Percentiles rank a stretch among this genome's conserved stretches.
phyloP scores from a whole-genome alignment of 2,888 invertebrate genomes.

The Drosophila helvetica region DNA sequence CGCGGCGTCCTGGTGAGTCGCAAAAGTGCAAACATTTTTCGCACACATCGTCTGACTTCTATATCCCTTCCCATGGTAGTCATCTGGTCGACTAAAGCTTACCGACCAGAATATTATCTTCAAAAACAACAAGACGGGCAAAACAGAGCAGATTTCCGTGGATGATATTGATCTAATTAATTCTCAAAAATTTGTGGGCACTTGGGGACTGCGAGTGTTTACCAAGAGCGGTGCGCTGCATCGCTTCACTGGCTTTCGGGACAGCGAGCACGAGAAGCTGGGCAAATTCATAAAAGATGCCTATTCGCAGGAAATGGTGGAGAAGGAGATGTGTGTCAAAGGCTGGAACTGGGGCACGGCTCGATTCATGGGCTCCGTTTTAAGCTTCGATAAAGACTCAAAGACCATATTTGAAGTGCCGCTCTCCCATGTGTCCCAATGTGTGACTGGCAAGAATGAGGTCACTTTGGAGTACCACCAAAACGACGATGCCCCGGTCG shows the following conservation, averaged over 20 bases:
- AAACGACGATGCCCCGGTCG: conserved; percentile 99
- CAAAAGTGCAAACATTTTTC: not conserved
- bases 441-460: conserved; percentile 98
- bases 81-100: conserved; percentile 95
- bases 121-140: conserved; percentile 98
- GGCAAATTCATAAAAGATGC: conserved; percentile 93
- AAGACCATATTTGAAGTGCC: conserved; percentile 98
- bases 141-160: conserved; percentile 94
- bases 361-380: conserved; percentile 94
- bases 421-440: conserved; percentile 96
- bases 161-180: conserved; percentile 95
- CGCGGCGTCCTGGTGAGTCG: conserved; percentile 93
- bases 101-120: conserved; percentile 95
- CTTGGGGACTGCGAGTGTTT: conserved; percentile 94
- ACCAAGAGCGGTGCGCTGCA: conserved; percentile 95
- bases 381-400: conserved; percentile 93
- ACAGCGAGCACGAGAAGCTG: conserved; percentile 96
- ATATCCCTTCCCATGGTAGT: conserved; percentile 85
- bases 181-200: conserved; percentile 96
- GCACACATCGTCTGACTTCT: conserved; percentile 38
- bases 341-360: conserved; percentile 99
- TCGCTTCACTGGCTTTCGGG: conserved; percentile 97
- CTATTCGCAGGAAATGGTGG: conserved; percentile 93
- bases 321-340: conserved; percentile 96
- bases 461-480: conserved; percentile 99